Percentiles rank a stretch among this genome's conserved stretches.
Evolutionary conservation across 2,113 vertebrate species (phyloP).

Genomic region (Sigmodon hispidus): DNA sequence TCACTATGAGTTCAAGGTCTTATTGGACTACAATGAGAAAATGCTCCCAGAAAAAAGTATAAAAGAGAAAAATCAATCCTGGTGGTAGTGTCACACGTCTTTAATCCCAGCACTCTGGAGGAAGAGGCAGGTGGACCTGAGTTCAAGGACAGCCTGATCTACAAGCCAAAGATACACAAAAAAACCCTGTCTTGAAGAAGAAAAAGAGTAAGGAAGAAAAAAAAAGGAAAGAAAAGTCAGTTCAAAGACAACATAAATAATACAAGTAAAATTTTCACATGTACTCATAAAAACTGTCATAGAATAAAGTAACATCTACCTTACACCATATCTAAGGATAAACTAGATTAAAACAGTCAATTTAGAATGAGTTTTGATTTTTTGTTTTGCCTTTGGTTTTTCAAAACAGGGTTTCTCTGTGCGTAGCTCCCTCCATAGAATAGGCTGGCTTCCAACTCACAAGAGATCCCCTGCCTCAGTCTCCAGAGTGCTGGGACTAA

Average conservation of each 20-base stretch:
- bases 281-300: constrained; percentile 17
- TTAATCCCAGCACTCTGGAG: not conserved
- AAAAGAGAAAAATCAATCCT: not conserved
- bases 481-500: not conserved
- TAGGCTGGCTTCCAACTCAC: not conserved
- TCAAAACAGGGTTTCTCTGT: not conserved
- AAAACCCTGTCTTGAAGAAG: not conserved
- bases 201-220: not conserved
- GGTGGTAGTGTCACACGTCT: not conserved
- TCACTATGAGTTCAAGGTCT: not conserved
- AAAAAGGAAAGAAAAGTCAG: not conserved
- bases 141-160: not conserved
- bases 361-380: not conserved
- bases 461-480: not conserved
- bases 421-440: not conserved
- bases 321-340: not conserved
- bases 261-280: constrained; percentile 42
- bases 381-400: not conserved
- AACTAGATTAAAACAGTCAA: not conserved
- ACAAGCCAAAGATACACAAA: no score
- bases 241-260: not conserved
- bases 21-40: not conserved
- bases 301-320: not conserved
- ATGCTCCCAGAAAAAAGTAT: not conserved
- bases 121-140: not conserved